These are phyloP conservation scores for Notiomystis cincta DNA, from an alignment of 2,113 vertebrate species.

Conservation along the genomic window DNA sequence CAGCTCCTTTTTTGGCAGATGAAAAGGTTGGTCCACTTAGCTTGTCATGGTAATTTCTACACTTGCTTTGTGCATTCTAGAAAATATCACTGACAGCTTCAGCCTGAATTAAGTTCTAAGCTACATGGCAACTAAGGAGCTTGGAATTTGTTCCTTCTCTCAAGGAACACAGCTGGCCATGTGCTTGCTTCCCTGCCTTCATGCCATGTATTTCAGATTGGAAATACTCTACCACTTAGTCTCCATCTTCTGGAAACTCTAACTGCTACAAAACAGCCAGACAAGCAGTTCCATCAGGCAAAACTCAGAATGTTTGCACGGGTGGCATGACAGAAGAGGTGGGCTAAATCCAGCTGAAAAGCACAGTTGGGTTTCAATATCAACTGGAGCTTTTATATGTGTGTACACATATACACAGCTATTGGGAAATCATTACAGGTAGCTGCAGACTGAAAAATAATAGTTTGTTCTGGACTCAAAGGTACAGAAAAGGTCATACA, in stretches of 20 bases:
- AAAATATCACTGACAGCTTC: not conserved
- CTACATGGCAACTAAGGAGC: not conserved
- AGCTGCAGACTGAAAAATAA: not conserved
- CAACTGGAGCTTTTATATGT: not conserved
- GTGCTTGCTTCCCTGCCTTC: not conserved
- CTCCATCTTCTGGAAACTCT: not conserved
- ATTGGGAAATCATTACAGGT: not conserved
- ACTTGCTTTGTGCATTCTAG: not conserved
- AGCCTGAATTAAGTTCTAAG: not conserved
- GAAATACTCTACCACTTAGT: not conserved
- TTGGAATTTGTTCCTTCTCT: not conserved
- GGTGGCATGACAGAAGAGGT: not conserved
- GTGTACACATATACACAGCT: not conserved
- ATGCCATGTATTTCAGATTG: not conserved
- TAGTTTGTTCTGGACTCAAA: not conserved
- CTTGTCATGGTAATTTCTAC: not conserved
- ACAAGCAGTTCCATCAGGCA: not conserved
- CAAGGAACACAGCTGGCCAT: not conserved
- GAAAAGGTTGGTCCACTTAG: not conserved
- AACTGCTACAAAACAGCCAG: not conserved
- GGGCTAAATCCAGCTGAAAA: not conserved
- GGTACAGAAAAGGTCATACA: not conserved
- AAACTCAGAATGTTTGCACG: not conserved
- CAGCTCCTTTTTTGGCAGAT: not conserved
- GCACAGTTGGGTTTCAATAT: not conserved